Percentiles rank a stretch among this genome's conserved stretches.
phyloP scores from a whole-genome alignment of 2,888 invertebrate species.

The Dryobotodes eremita region DNA sequence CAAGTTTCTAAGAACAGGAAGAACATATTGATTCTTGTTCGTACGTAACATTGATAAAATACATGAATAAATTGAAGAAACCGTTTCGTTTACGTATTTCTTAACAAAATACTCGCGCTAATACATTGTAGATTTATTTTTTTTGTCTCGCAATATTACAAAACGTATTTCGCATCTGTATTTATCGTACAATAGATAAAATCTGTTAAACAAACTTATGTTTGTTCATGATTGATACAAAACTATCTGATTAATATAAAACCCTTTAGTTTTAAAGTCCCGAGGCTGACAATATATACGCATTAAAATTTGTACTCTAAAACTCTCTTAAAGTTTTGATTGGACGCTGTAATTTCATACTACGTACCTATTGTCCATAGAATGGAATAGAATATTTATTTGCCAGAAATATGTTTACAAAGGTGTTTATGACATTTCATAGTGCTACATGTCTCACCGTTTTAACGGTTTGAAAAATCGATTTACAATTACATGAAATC shows the following conservation, averaged over 20 bases:
- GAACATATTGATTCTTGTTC: slow-evolving; percentile 26
- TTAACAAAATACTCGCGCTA: background rate
- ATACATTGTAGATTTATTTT: slow-evolving; percentile 12
- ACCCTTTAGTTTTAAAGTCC: slow-evolving; percentile 40
- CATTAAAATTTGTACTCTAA: slow-evolving; percentile 23
- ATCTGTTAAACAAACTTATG: background rate
- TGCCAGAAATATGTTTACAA: too few relatives aligned
- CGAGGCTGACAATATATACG: slow-evolving; percentile 17
- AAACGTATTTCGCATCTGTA: slow-evolving; percentile 8
- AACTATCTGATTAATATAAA: slow-evolving; percentile 23
- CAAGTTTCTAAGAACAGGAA: slow-evolving; percentile 11
- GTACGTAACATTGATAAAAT: slow-evolving; percentile 10
- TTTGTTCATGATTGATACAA: slow-evolving; percentile 18
- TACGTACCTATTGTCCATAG: background rate
- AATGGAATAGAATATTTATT: too few relatives aligned
- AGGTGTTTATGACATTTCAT: too few relatives aligned
- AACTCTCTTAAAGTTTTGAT: slow-evolving; percentile 30
- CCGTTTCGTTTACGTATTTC: slow-evolving; percentile 4
- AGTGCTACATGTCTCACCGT: too few relatives aligned
- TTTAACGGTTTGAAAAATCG: too few relatives aligned
- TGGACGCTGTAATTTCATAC: slow-evolving; percentile 3
- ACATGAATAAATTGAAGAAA: slow-evolving; percentile 32
- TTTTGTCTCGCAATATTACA: slow-evolving; percentile 24
- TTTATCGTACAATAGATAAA: background rate
- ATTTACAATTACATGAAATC: too few relatives aligned